Percentiles rank a stretch among this genome's conserved stretches.
These are phyloP conservation scores for Tauraco erythrolophus DNA, from an alignment of 2,113 vertebrate species.

Conservation along the genomic window DNA sequence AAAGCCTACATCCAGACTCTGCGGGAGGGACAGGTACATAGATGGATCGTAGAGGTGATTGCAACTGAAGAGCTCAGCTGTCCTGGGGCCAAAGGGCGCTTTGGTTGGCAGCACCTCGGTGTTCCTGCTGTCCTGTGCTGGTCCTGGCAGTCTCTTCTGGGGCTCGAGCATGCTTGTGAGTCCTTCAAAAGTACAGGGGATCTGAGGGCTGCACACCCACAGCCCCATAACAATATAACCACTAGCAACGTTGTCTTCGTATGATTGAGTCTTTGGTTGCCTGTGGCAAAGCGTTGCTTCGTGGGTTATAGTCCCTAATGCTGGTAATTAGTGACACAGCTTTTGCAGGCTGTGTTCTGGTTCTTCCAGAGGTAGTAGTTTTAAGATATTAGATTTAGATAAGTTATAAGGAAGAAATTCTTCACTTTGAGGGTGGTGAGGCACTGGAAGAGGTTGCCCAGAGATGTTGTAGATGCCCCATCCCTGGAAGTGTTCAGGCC, in stretches of 20 bases:
- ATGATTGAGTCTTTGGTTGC: not conserved
- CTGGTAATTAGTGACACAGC: not conserved
- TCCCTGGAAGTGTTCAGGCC: too few relatives aligned
- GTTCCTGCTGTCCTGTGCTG: not conserved
- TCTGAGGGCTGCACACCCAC: not conserved
- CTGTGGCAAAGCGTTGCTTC: not conserved
- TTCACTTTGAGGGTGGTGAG: too few relatives aligned
- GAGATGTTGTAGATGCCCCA: too few relatives aligned
- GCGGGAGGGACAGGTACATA: not conserved
- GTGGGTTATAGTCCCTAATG: not conserved
- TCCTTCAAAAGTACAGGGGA: not conserved
- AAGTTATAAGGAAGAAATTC: too few relatives aligned
- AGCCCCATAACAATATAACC: not conserved
- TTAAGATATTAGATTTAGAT: too few relatives aligned
- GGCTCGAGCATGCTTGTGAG: not conserved
- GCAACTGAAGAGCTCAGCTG: not conserved
- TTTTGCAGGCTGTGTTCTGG: not conserved
- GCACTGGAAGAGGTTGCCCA: too few relatives aligned
- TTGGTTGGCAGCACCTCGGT: not conserved
- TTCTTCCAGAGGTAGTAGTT: not conserved
- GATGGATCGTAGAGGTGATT: not conserved
- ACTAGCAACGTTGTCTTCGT: not conserved
- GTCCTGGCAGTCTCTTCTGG: not conserved
- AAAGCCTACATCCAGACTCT: not conserved
- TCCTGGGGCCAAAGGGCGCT: not conserved